Percentiles rank a stretch among this genome's conserved stretches.
phyloP scores from a whole-genome alignment of 2,797 vertebrate genomes.

The Platyrinchus mystaceus region DNA sequence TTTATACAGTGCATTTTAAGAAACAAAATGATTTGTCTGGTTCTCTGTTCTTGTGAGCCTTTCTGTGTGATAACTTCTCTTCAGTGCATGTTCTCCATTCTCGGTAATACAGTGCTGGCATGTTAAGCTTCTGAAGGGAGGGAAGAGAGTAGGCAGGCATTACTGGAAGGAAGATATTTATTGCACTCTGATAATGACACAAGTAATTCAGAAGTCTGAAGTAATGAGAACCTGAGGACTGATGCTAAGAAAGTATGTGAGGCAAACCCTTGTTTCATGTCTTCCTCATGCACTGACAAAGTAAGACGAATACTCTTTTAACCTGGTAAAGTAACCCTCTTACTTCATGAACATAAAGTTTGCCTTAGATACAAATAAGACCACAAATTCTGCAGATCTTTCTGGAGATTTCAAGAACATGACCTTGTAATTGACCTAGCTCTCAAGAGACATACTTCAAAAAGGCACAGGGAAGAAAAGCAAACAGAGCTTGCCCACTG shows the following conservation, averaged over 20 bases:
- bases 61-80: neutral
- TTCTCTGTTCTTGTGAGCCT: neutral
- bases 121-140: neutral
- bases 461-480: neutral
- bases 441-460: neutral
- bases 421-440: neutral
- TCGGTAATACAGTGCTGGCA: neutral
- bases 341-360: neutral
- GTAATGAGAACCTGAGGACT: neutral
- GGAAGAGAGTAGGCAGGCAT: neutral
- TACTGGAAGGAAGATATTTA: neutral
- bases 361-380: neutral
- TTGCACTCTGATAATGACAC: neutral
- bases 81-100: accelerated
- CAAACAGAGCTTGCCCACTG: neutral
- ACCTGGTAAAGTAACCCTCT: neutral
- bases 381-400: neutral
- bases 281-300: neutral
- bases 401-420: neutral
- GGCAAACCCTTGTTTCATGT: neutral
- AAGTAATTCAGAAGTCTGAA: neutral
- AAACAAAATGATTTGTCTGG: neutral
- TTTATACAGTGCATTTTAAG: neutral
- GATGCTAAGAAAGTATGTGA: neutral
- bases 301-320: neutral